Percentiles rank a stretch among this genome's conserved stretches.
Evolutionary conservation across 2,888 invertebrate genomes (phyloP).

Genomic region (Scaptomyza polygonia): DNA sequence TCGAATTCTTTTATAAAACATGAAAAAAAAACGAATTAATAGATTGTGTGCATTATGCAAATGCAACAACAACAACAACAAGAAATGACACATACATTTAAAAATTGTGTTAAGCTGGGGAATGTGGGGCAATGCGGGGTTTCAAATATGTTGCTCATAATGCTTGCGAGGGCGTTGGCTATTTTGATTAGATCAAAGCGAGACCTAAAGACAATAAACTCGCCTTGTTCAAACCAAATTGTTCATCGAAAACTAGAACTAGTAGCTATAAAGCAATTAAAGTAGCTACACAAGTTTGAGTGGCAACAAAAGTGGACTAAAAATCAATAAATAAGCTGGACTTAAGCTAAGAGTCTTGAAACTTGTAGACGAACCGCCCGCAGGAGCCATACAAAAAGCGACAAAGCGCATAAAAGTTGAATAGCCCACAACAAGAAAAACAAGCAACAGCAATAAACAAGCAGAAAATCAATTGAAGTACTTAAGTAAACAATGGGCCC

Average conservation of each 20-base stretch:
- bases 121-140: not conserved
- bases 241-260: constrained; percentile 13
- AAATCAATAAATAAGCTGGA: constrained; percentile 45
- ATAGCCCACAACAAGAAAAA: constrained; percentile 35
- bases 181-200: constrained; percentile 21
- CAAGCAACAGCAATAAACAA: constrained; percentile 70
- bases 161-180: constrained; percentile 20
- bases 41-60: constrained; percentile 61
- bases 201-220: constrained; percentile 14
- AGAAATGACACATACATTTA: constrained; percentile 23
- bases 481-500: constrained; percentile 73
- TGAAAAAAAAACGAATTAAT: constrained; percentile 3
- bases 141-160: constrained; percentile 6
- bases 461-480: constrained; percentile 75
- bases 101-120: constrained; percentile 7
- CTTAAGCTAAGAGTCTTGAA: constrained; percentile 13
- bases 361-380: constrained; percentile 32
- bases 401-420: constrained; percentile 61
- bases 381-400: constrained; percentile 53
- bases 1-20: constrained; percentile 27
- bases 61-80: constrained; percentile 37
- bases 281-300: constrained; percentile 11
- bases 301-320: not conserved
- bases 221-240: constrained; percentile 7
- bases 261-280: constrained; percentile 41